These are phyloP conservation scores for Rhyacophila evoluta DNA, from an alignment of 2,888 invertebrate species.

Conservation along the genomic window DNA sequence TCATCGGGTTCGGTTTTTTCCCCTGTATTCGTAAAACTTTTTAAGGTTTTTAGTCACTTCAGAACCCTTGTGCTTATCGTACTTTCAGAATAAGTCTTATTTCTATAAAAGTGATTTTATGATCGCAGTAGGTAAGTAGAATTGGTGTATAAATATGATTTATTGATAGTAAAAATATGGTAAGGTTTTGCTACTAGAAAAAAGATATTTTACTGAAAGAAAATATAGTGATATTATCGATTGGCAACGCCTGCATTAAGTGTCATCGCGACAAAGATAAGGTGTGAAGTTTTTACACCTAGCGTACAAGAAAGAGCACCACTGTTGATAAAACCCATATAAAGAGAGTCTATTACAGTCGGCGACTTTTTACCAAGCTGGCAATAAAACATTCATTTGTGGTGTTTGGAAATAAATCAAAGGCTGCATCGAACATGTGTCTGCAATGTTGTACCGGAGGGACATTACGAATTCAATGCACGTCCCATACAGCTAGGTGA, in stretches of 20 bases:
- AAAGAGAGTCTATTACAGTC: conserved; percentile 1
- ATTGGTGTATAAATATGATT: no score
- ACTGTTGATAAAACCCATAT: conserved; percentile 4
- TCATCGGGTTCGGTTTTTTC: no score
- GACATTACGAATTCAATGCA: conserved; percentile 2
- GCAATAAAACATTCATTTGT: conserved; percentile 24
- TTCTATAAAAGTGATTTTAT: no score
- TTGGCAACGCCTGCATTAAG: background rate
- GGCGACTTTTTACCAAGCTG: background rate
- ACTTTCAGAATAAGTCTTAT: no score
- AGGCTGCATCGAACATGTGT: conserved; percentile 3
- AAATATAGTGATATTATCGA: background rate
- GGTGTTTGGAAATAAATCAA: conserved; percentile 24
- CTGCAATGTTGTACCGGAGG: background rate
- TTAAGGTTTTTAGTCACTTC: no score
- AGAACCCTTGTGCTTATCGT: no score
- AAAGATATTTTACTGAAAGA: no score
- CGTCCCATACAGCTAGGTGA: background rate
- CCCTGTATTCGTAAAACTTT: no score
- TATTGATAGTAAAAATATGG: no score
- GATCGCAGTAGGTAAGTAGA: no score
- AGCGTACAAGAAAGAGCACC: background rate
- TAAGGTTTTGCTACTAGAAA: no score
- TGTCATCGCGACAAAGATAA: background rate
- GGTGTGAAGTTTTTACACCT: conserved; percentile 7